These are phyloP conservation scores for Asteroscopus sphinx DNA, from an alignment of 2,888 invertebrate genomes.

Conservation along the genomic window DNA sequence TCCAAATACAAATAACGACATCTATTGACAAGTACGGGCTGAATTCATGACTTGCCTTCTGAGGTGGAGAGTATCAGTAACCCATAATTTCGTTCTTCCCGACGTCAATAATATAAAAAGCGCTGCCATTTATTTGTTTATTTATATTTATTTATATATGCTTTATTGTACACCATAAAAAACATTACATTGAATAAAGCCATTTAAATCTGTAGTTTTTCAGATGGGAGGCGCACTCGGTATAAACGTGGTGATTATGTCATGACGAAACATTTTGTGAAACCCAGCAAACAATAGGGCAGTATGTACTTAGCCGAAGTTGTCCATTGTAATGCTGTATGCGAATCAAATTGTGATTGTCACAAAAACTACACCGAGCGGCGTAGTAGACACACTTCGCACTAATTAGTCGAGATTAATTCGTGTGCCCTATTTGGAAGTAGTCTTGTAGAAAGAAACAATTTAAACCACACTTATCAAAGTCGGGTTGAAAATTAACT, in stretches of 20 bases:
- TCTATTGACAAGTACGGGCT: slow-evolving; percentile 21
- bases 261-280: slow-evolving; percentile 77
- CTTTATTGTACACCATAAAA: too few species aligned
- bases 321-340: slow-evolving; percentile 73
- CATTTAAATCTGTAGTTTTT: slow-evolving; percentile 38
- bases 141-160: too few species aligned
- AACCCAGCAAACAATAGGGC: slow-evolving; percentile 75
- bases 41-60: slow-evolving; percentile 13
- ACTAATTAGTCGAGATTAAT: slow-evolving; percentile 45
- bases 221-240: slow-evolving; percentile 43
- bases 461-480: slow-evolving; percentile 32
- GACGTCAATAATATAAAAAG: slow-evolving; percentile 33
- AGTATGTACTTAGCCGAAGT: slow-evolving; percentile 75
- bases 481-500: slow-evolving; percentile 1
- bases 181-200: too few species aligned
- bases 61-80: slow-evolving; percentile 25
- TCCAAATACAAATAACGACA: slow-evolving; percentile 14
- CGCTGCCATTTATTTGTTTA: too few species aligned
- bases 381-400: slow-evolving; percentile 37
- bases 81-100: slow-evolving; percentile 18
- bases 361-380: slow-evolving; percentile 66
- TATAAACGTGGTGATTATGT: slow-evolving; percentile 68
- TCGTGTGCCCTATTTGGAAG: slow-evolving; percentile 31
- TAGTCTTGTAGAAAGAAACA: slow-evolving; percentile 19
- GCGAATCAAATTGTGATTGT: slow-evolving; percentile 78